Percentiles rank a stretch among this genome's conserved stretches.
phyloP scores from a whole-genome alignment of 2,797 vertebrate species.

The Rhincodon typus region DNA sequence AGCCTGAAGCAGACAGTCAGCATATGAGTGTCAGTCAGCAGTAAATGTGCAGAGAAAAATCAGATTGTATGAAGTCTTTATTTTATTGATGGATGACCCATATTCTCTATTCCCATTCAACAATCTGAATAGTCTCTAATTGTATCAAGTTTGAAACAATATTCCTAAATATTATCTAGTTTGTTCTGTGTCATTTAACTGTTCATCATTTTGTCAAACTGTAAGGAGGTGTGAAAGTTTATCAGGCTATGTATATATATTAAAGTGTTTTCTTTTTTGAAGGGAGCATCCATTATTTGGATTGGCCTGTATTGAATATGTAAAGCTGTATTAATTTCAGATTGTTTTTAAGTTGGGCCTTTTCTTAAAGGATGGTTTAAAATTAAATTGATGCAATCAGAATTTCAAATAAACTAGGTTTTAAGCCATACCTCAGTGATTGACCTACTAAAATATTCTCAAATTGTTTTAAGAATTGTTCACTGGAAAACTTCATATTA shows the following conservation, averaged over 20 bases:
- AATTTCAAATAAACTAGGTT: conserved; percentile 14
- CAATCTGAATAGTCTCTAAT: background rate
- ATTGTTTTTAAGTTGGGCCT: background rate
- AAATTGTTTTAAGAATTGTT: background rate
- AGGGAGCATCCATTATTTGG: background rate
- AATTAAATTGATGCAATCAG: background rate
- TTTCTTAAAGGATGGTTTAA: background rate
- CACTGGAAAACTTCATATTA: background rate
- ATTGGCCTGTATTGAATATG: background rate
- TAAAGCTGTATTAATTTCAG: background rate
- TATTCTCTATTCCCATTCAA: background rate
- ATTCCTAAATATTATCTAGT: background rate
- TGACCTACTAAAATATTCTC: background rate
- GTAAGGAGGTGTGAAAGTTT: background rate
- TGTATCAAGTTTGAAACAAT: conserved; percentile 5
- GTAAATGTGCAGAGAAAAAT: conserved; percentile 56
- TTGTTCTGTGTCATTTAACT: background rate
- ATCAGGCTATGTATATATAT: background rate
- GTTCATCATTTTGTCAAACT: conserved; percentile 30
- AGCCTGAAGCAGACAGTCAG: conserved; percentile 92
- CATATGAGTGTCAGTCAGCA: conserved; percentile 99
- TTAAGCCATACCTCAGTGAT: background rate
- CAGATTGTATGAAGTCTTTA: background rate
- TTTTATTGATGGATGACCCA: conserved; percentile 1
- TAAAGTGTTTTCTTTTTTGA: background rate